These are phyloP conservation scores for Eurytoma adleriae DNA, from an alignment of 2,888 invertebrate genomes.

Conservation along the genomic window DNA sequence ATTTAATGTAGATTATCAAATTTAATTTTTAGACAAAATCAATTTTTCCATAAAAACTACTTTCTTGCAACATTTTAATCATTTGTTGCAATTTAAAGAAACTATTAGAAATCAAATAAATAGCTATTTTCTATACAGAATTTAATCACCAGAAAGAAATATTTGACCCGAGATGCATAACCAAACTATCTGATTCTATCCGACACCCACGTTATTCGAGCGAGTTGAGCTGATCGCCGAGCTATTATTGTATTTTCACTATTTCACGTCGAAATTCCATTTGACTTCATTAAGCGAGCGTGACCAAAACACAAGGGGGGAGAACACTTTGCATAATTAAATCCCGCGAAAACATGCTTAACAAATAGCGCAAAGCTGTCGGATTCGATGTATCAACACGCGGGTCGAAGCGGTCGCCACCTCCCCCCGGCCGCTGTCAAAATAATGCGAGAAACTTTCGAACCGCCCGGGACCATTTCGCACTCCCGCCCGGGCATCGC, in stretches of 20 bases:
- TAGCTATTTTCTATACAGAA: no score
- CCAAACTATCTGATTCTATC: no score
- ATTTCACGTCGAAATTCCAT: conserved; percentile 29
- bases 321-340: conserved; percentile 50
- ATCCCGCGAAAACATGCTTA: conserved; percentile 40
- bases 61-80: no score
- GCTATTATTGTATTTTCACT: background rate
- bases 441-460: conserved; percentile 10
- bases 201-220: background rate
- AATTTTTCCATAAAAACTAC: no score
- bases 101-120: no score
- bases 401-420: no score
- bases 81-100: no score
- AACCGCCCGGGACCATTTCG: background rate
- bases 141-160: no score
- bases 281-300: conserved; percentile 9
- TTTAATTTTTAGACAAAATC: no score
- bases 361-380: conserved; percentile 24
- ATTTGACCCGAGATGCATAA: no score
- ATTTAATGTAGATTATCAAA: no score
- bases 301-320: background rate
- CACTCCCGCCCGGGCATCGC: background rate
- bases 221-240: background rate
- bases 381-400: background rate
- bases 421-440: background rate